Percentiles rank a stretch among this genome's conserved stretches.
phyloP scores from a whole-genome alignment of 2,113 vertebrate species.

The Narcine bancroftii region DNA sequence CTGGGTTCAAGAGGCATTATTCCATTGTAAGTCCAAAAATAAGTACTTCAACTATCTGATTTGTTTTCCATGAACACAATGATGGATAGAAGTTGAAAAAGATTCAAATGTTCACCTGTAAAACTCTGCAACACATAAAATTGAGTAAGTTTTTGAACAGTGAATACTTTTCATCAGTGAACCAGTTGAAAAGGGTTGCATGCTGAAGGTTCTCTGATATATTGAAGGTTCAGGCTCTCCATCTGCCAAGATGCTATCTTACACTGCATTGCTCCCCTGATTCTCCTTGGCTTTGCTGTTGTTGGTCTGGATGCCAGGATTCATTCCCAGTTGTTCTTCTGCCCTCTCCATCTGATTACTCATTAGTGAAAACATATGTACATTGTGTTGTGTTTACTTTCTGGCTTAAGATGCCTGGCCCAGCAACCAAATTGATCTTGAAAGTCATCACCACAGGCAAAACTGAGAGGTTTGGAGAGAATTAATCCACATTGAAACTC shows the following conservation, averaged over 20 bases:
- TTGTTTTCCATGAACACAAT: background rate
- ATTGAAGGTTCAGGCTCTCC: background rate
- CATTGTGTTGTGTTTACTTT: background rate
- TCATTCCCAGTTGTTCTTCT: background rate
- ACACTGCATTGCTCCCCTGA: background rate
- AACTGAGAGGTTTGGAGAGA: background rate
- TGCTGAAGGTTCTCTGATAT: background rate
- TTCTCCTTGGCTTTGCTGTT: background rate
- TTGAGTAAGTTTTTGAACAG: background rate
- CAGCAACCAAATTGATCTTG: background rate
- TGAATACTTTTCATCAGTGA: background rate
- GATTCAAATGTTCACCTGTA: background rate
- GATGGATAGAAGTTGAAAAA: background rate
- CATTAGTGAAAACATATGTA: slow-evolving; percentile 1
- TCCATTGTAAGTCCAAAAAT: background rate
- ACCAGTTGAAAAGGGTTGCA: background rate
- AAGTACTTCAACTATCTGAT: too few species aligned
- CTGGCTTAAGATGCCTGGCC: background rate
- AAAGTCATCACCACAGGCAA: background rate
- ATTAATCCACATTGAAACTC: background rate
- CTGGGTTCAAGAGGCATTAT: background rate
- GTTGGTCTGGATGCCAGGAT: background rate
- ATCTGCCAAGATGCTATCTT: background rate
- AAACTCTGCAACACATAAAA: background rate
- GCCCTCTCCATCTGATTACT: background rate